Base-by-base conservation (phyloP, 2,797 vertebrate species). In the Trematomus bernacchii region DNA sequence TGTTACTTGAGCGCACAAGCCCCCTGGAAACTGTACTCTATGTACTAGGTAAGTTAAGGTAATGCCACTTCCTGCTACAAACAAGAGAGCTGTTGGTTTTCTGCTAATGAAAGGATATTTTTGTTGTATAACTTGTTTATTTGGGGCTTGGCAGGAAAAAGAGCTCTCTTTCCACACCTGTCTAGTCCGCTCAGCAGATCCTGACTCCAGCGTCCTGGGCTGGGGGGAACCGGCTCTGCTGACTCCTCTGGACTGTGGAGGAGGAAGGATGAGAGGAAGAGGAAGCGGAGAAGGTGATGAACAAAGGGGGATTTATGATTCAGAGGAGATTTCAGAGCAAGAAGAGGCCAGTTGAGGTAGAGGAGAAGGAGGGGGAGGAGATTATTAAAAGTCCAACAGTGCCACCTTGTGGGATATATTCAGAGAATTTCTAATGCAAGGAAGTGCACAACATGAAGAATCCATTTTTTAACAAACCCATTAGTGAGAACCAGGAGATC, bases 401-500 rank as follows among this genome's bases (percentile, higher is more conserved):
- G 86, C 87, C 93, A 80, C 85, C 93, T 69, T 66, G 84, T 93
- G 91, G 83, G 40, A 8, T 11, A 57, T 33, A 68, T n/a, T 54
- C 10, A 50, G 48, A 70, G 3, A 11, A 18, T 52, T 42, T 51
- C 15, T 14, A 27, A 44, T 9, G 47, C 76, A 60, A 72, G 61
- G 46, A 30, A 60, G 78, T 63, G 40, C 54, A 19, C 59, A 40
- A 74, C 0, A 43, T 12, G 13, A 51, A 46, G 53, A 64, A 66
- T 52, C 2, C 42, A 55, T 81, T 74, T 37, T 88, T 76, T 71
- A 73, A 93, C 93, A 47, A 80, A 95, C 93, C 94, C 71, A 54
- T 90, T 66, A 68, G 3, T 59, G 66, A 95, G 74, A 73, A 71
- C 63, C 57, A 94, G 83, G 44, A 95, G 93, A 83, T 95, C 90